These are phyloP conservation scores for Brachionus manjavacas DNA, from an alignment of 1,140 invertebrate species.

Conservation along the genomic window DNA sequence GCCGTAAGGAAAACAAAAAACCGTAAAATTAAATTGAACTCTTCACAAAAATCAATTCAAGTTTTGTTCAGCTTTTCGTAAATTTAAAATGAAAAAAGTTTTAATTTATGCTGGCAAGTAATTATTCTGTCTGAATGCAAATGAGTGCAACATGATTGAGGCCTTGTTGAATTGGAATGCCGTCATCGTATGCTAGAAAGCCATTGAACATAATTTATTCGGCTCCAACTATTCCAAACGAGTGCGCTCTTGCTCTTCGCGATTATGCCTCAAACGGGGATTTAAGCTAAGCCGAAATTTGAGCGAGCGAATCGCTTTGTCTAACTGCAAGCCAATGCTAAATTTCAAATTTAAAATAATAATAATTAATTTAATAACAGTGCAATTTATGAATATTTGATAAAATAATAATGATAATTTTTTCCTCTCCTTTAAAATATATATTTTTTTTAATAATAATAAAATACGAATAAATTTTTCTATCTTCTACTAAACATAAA, in stretches of 20 bases:
- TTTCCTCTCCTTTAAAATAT: not conserved
- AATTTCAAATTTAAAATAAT: constrained; percentile 27
- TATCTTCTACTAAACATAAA: constrained; percentile 20
- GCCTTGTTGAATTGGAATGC: not conserved
- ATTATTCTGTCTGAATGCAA: constrained; percentile 34
- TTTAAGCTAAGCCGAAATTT: not conserved
- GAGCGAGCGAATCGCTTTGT: not conserved
- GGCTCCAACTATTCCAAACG: not conserved
- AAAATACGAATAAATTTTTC: constrained; percentile 36
- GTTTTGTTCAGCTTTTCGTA: not conserved
- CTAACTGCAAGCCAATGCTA: not conserved
- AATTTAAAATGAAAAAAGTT: not conserved
- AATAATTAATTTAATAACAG: constrained; percentile 33
- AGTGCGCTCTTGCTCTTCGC: not conserved
- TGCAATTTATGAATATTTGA: constrained; percentile 38
- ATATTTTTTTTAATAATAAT: constrained; percentile 39
- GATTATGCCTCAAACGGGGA: constrained; percentile 25
- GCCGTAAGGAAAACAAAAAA: not conserved
- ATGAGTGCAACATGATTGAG: constrained; percentile 29
- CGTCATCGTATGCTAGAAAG: constrained; percentile 16
- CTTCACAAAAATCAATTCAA: constrained; percentile 19
- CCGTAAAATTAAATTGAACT: not conserved
- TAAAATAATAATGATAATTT: constrained; percentile 38
- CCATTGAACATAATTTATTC: not conserved
- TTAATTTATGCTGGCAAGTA: constrained; percentile 21